A percentile compares a stretch with the other conserved stretches of the same genome.
phyloP scores from a whole-genome alignment of 92 coral and sea anemone species.

The Porites divaricata region DNA sequence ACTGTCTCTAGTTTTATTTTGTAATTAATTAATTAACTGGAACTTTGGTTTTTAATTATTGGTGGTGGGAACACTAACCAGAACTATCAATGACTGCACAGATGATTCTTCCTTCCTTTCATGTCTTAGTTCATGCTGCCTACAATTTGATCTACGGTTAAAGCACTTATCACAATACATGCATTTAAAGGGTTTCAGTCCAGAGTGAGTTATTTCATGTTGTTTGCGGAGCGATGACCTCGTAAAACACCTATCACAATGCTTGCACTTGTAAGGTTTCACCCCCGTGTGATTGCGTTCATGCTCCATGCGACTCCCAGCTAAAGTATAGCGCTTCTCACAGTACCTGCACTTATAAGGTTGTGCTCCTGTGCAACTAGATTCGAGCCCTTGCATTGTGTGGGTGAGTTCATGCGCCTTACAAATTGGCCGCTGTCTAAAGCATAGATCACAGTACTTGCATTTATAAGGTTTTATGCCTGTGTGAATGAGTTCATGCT shows the following conservation, averaged over 20 bases:
- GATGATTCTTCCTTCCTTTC: no score
- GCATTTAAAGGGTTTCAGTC: no score
- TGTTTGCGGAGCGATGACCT: not conserved
- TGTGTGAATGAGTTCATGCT: not conserved
- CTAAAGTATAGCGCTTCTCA: not conserved
- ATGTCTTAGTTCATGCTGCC: no score
- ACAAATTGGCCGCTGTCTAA: not conserved
- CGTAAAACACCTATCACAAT: not conserved
- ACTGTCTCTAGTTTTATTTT: no score
- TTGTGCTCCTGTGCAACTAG: not conserved
- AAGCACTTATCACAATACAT: no score
- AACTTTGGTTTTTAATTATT: no score
- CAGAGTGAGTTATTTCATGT: not conserved
- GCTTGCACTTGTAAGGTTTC: not conserved
- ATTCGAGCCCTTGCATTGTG: no score
- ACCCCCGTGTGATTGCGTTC: conserved; percentile 6
- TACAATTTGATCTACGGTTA: no score
- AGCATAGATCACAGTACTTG: not conserved
- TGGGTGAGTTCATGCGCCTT: not conserved
- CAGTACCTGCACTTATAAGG: not conserved
- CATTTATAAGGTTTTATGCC: not conserved
- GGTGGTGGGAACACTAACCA: no score
- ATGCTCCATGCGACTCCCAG: not conserved
- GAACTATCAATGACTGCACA: no score
- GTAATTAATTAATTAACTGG: no score